These are phyloP conservation scores for Enteromius unitaeniatus DNA, from an alignment of 2,797 vertebrate genomes.

Conservation along the genomic window DNA sequence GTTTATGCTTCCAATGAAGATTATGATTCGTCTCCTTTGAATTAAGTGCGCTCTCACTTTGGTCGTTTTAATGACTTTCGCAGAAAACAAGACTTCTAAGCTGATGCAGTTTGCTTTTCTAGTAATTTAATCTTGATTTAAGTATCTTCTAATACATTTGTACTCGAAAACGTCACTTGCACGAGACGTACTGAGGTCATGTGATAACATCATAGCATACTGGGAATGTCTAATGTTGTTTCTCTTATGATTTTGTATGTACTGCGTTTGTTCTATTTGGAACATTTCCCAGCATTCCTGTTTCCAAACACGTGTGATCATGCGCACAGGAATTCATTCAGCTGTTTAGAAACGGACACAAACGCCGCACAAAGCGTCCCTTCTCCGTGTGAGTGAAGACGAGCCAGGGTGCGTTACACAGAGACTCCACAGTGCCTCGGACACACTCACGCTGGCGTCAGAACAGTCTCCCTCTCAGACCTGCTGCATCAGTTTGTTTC, in stretches of 20 bases:
- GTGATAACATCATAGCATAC: background rate
- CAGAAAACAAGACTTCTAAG: background rate
- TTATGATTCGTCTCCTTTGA: background rate
- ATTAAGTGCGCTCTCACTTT: too few relatives aligned
- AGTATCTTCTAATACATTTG: background rate
- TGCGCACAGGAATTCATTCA: constrained; percentile 24
- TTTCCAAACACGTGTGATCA: constrained; percentile 5
- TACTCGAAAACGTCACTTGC: background rate
- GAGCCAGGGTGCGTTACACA: constrained; percentile 68
- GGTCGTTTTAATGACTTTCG: background rate
- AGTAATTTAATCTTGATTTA: background rate
- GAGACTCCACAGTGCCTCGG: constrained; percentile 72
- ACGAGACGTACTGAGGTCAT: background rate
- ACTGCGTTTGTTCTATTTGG: background rate
- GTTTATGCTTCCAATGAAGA: too few relatives aligned
- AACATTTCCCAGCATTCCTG: constrained; percentile 26
- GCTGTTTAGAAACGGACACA: constrained; percentile 57
- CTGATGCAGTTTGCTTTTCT: background rate
- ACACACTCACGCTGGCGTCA: constrained; percentile 37
- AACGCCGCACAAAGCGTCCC: constrained; percentile 70
- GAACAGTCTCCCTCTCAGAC: constrained; percentile 70
- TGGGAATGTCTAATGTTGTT: background rate
- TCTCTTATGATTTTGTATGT: background rate
- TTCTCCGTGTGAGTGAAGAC: constrained; percentile 67
- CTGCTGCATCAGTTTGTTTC: constrained; percentile 53